Evolutionary conservation across 2,888 invertebrate species (phyloP).

Genomic region (Unio delphinus): DNA sequence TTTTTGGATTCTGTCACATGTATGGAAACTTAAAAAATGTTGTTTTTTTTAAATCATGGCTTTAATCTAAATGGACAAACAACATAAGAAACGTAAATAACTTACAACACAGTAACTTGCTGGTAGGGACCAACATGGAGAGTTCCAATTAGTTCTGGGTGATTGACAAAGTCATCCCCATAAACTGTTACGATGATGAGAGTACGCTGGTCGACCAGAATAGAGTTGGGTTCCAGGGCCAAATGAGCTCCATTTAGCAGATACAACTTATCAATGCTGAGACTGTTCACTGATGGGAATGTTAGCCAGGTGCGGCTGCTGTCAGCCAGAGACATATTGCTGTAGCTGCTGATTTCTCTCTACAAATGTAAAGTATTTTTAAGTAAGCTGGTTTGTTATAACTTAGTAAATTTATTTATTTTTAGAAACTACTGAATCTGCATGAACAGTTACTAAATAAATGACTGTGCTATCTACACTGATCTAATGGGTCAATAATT

Average conservation of each 20-base stretch:
- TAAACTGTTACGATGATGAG: slow-evolving; percentile 32
- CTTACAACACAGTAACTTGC: slow-evolving; percentile 30
- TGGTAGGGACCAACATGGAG: slow-evolving; percentile 50
- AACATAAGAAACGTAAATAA: no score
- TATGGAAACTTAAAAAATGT: no score
- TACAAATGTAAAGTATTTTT: background rate
- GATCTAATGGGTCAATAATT: no score
- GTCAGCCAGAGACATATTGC: slow-evolving; percentile 19
- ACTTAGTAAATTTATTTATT: no score
- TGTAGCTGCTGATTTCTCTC: slow-evolving; percentile 5
- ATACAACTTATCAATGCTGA: slow-evolving; percentile 40
- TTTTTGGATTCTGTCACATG: no score
- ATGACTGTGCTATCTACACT: no score
- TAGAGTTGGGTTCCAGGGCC: slow-evolving; percentile 38
- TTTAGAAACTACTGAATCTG: no score
- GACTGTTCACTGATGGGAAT: slow-evolving; percentile 17
- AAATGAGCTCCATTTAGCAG: slow-evolving; percentile 51
- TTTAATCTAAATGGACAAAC: no score
- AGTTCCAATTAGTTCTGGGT: slow-evolving; percentile 33
- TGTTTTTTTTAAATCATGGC: no score
- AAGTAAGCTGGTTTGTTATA: no score
- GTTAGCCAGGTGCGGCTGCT: slow-evolving; percentile 51
- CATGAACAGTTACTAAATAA: no score
- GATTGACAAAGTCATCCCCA: slow-evolving; percentile 35
- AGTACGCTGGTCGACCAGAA: slow-evolving; percentile 7